phyloP scores from a whole-genome alignment of 2,888 invertebrate species.

The Cataglyphis albicans region DNA sequence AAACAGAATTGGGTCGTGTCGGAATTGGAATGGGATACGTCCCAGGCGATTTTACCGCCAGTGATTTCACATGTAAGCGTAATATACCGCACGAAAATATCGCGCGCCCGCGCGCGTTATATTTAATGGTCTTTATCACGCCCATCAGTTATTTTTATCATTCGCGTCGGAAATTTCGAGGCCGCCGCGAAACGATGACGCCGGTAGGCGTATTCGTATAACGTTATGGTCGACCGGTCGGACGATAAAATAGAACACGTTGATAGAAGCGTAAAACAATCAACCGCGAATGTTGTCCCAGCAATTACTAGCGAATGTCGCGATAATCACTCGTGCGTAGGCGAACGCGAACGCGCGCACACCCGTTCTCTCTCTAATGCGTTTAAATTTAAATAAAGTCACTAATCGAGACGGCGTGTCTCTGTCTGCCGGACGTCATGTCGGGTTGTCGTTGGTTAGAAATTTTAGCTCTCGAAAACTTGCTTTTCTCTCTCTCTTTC shows the following conservation, averaged over 20 bases:
- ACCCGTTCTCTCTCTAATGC: conserved; percentile 35
- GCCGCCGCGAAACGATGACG: conserved; percentile 19
- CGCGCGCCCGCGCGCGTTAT: conserved; percentile 34
- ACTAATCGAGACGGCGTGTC: conserved; percentile 45
- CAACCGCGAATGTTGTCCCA: conserved; percentile 71
- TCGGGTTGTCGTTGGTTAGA: conserved; percentile 44
- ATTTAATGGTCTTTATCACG: conserved; percentile 62
- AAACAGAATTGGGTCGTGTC: conserved; percentile 54
- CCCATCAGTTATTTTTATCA: conserved; percentile 51
- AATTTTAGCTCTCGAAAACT: conserved; percentile 56
- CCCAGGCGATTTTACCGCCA: conserved; percentile 53
- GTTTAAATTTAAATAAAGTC: conserved; percentile 59
- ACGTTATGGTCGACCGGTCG: conserved; percentile 61
- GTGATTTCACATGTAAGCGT: conserved; percentile 51
- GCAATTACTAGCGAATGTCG: conserved; percentile 71
- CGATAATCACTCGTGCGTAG: conserved; percentile 65
- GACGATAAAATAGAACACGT: conserved; percentile 65
- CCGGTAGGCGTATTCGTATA: conserved; percentile 53
- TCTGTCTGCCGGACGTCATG: conserved; percentile 55
- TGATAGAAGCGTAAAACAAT: conserved; percentile 65
- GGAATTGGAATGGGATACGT: conserved; percentile 54
- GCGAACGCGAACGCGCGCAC: conserved; percentile 20
- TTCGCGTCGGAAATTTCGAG: conserved; percentile 39
- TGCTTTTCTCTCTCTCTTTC: neutral
- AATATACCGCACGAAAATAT: conserved; percentile 44